Percentiles rank a stretch among this genome's conserved stretches.
Evolutionary conservation across 2,888 invertebrate species (phyloP).

Genomic region (Anarsia innoxiella): DNA sequence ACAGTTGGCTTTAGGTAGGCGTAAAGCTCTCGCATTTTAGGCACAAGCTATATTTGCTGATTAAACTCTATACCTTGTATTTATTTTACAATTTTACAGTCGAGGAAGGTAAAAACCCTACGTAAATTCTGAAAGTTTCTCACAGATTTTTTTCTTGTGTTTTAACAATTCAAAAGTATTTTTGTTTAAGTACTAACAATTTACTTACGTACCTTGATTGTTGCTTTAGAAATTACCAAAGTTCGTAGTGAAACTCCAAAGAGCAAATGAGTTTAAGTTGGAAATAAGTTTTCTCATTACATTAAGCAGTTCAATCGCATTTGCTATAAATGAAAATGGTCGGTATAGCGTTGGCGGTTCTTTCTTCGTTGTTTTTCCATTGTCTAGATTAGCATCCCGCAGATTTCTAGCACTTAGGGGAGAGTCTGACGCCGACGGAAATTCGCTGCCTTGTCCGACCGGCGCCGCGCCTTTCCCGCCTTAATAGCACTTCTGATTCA

Average conservation of each 20-base stretch:
- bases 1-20: slow-evolving; percentile 10
- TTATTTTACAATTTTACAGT: no score
- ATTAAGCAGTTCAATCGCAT: slow-evolving; percentile 23
- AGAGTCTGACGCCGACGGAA: slow-evolving; percentile 36
- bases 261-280: slow-evolving; percentile 20
- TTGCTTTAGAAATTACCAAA: slow-evolving; percentile 21
- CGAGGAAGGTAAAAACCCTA: no score
- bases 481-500: slow-evolving; percentile 25
- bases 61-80: neutral
- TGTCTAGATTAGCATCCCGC: slow-evolving; percentile 51
- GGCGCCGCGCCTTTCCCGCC: slow-evolving; percentile 31
- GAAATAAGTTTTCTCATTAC: slow-evolving; percentile 27
- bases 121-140: no score
- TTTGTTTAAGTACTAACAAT: no score
- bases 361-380: slow-evolving; percentile 41
- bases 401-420: slow-evolving; percentile 32
- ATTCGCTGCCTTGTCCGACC: slow-evolving; percentile 33
- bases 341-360: slow-evolving; percentile 21
- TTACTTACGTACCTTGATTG: no score
- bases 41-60: slow-evolving; percentile 4
- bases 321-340: slow-evolving; percentile 32
- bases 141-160: no score
- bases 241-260: slow-evolving; percentile 26
- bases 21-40: slow-evolving; percentile 8
- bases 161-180: no score